Conservation (phyloP, 2,113 vertebrate species). For the Apistogramma diplotaenia region DNA sequence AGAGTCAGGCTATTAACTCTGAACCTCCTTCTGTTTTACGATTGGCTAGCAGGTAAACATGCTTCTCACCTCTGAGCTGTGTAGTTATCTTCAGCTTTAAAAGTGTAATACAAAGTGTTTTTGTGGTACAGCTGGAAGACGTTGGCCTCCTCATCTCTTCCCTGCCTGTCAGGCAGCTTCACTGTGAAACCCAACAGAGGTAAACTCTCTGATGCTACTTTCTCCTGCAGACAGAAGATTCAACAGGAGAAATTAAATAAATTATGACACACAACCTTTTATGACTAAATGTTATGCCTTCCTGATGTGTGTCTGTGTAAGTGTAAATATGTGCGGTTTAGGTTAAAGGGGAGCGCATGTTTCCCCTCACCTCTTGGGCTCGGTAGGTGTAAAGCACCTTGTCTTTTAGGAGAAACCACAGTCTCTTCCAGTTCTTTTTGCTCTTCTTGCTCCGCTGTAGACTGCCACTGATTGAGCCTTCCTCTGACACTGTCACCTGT, state of each 20-base stretch:
- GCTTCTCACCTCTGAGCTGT: slow-evolving; percentile 86
- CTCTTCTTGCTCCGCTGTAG: slow-evolving; percentile 89
- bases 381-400: slow-evolving; percentile 97
- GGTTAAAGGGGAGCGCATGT: slow-evolving; percentile 68
- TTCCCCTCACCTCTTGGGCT: slow-evolving; percentile 88
- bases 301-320: neutral
- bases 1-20: neutral
- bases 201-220: slow-evolving; percentile 90
- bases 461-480: slow-evolving; percentile 87
- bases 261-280: neutral
- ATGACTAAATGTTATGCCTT: neutral
- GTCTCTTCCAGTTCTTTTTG: slow-evolving; percentile 94
- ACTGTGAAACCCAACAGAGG: slow-evolving; percentile 95
- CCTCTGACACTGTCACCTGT: slow-evolving; percentile 86
- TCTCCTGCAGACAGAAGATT: slow-evolving; percentile 79
- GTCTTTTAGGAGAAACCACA: slow-evolving; percentile 98
- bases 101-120: slow-evolving; percentile 93
- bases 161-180: slow-evolving; percentile 80
- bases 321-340: slow-evolving; percentile 22
- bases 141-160: slow-evolving; percentile 75
- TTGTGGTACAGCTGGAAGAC: slow-evolving; percentile 97
- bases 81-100: slow-evolving; percentile 86
- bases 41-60: neutral
- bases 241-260: neutral
- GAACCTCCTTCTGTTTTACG: neutral